Evolutionary conservation across 2,888 invertebrate species (phyloP).

Genomic region (Aquatica leii): DNA sequence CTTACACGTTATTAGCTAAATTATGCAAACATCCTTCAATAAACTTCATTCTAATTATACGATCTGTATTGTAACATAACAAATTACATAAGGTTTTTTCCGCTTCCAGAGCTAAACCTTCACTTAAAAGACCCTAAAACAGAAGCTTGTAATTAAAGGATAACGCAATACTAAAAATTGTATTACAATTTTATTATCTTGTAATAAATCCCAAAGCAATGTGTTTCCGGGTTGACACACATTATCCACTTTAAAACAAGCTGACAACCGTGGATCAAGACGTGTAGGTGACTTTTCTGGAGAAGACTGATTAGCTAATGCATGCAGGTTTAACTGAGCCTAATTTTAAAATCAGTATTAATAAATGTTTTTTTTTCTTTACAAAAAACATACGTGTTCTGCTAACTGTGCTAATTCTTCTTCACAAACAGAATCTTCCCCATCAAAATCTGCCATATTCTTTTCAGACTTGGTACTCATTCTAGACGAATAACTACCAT

Average conservation of each 20-base stretch:
- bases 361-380: too few relatives aligned
- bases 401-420: slow-evolving; percentile 80
- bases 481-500: slow-evolving; percentile 91
- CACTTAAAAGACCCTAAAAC: slow-evolving; percentile 71
- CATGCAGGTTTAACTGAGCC: slow-evolving; percentile 57
- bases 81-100: slow-evolving; percentile 91
- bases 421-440: slow-evolving; percentile 88
- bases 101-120: slow-evolving; percentile 91
- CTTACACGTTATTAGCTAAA: slow-evolving; percentile 80
- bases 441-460: slow-evolving; percentile 94
- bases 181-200: slow-evolving; percentile 87
- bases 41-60: slow-evolving; percentile 90
- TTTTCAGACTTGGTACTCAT: slow-evolving; percentile 94
- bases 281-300: slow-evolving; percentile 57
- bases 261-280: slow-evolving; percentile 57
- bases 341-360: slow-evolving; percentile 27
- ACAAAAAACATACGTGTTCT: slow-evolving; percentile 64
- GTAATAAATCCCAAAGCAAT: slow-evolving; percentile 91
- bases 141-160: neutral
- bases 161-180: too few relatives aligned
- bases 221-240: slow-evolving; percentile 94
- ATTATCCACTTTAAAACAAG: slow-evolving; percentile 63
- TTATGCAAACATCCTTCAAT: slow-evolving; percentile 94
- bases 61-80: slow-evolving; percentile 89
- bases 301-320: slow-evolving; percentile 55